Percentiles rank a stretch among this genome's conserved stretches.
Evolutionary conservation across 2,113 vertebrate genomes (phyloP).

Genomic region (Scolopax mira): DNA sequence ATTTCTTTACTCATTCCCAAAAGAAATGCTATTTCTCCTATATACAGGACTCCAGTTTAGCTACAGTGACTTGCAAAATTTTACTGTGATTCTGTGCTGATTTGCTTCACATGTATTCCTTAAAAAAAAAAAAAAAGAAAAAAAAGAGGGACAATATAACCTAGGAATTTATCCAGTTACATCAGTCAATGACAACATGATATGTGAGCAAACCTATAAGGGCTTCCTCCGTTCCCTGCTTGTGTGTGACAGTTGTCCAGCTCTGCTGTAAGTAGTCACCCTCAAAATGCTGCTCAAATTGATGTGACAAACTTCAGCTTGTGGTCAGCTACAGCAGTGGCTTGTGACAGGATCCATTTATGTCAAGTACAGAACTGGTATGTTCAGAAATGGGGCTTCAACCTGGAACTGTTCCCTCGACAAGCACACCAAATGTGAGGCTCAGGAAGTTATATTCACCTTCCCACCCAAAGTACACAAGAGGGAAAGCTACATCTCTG

Average conservation of each 20-base stretch:
- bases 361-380: neutral
- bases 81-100: neutral
- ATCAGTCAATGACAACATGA: neutral
- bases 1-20: neutral
- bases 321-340: neutral
- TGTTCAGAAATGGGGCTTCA: neutral
- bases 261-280: neutral
- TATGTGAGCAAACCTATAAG: neutral
- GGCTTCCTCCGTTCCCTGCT: neutral
- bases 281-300: neutral
- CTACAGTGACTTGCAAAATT: neutral
- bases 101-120: neutral
- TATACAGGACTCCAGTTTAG: neutral
- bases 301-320: neutral
- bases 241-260: neutral
- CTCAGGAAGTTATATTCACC: neutral
- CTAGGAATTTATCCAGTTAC: neutral
- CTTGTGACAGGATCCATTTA: neutral
- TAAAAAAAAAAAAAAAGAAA: neutral
- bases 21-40: neutral
- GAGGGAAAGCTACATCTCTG: neutral
- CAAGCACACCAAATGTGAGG: neutral
- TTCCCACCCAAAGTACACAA: neutral
- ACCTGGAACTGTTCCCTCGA: neutral
- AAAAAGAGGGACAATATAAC: neutral